phyloP scores from a whole-genome alignment of 2,797 vertebrate genomes.

The Limnodromus scolopaceus region DNA sequence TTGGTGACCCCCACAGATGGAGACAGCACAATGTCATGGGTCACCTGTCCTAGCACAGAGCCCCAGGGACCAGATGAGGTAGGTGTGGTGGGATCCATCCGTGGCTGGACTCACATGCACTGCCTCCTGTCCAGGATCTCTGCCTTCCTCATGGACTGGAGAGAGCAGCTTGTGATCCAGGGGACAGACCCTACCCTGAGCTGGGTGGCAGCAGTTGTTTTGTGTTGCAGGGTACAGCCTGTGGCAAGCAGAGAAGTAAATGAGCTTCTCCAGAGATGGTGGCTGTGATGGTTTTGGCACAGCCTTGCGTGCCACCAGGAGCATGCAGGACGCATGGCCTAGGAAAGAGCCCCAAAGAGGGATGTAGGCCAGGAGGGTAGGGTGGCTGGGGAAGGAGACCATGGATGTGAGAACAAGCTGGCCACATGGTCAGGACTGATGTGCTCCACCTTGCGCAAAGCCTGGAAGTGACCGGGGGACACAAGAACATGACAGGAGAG shows the following conservation, averaged over 20 bases:
- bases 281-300: neutral
- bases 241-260: neutral
- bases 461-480: neutral
- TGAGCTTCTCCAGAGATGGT: neutral
- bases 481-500: neutral
- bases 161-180: neutral
- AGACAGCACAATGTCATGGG: neutral
- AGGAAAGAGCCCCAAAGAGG: neutral
- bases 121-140: neutral
- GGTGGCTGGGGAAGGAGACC: neutral
- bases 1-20: neutral
- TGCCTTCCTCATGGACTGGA: neutral
- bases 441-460: neutral
- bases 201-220: neutral
- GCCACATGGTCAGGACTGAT: neutral
- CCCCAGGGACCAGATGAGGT: neutral
- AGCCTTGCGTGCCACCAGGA: neutral
- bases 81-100: neutral
- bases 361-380: neutral
- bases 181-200: neutral
- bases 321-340: neutral
- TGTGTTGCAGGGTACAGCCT: neutral
- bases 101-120: neutral
- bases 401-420: neutral
- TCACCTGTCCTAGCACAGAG: neutral